Evolutionary conservation across 2,888 invertebrate species (phyloP).

Genomic region (Lepas anatifera): DNA sequence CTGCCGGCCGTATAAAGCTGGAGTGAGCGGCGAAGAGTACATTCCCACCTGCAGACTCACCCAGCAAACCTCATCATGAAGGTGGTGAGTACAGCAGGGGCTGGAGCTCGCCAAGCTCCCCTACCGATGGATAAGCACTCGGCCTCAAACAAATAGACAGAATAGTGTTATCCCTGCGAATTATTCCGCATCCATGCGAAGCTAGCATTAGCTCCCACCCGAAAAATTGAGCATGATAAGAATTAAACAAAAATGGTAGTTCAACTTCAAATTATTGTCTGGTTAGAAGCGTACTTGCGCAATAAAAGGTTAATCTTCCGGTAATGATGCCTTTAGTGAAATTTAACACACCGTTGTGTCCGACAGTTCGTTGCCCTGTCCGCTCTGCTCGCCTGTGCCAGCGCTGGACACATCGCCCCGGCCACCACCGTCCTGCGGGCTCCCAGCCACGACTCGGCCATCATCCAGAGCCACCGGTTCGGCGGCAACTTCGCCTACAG

Average conservation of each 20-base stretch:
- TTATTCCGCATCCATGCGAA: too few species aligned
- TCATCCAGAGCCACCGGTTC: conserved; percentile 40
- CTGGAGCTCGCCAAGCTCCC: too few species aligned
- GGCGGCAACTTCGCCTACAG: conserved; percentile 45
- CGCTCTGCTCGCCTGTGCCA: conserved; percentile 24
- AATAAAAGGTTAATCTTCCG: too few species aligned
- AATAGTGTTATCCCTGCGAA: too few species aligned
- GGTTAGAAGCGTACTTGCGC: too few species aligned
- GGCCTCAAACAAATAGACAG: too few species aligned
- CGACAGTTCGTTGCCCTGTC: conserved; percentile 18
- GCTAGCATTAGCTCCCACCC: too few species aligned
- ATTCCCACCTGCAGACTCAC: background rate
- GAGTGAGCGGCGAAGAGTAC: background rate
- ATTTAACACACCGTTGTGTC: background rate
- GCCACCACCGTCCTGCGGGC: conserved; percentile 34
- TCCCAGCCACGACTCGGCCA: conserved; percentile 40
- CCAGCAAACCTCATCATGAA: background rate
- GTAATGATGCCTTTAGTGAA: too few species aligned
- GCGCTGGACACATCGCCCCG: conserved; percentile 25
- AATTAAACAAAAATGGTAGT: too few species aligned
- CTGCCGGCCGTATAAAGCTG: background rate
- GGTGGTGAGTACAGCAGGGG: background rate
- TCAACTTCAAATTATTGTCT: too few species aligned
- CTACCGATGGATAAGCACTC: too few species aligned
- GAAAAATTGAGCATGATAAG: too few species aligned